Percentiles rank a stretch among this genome's conserved stretches.
Conservation (phyloP, 2,797 vertebrate species). For the Epinephelus coioides region DNA sequence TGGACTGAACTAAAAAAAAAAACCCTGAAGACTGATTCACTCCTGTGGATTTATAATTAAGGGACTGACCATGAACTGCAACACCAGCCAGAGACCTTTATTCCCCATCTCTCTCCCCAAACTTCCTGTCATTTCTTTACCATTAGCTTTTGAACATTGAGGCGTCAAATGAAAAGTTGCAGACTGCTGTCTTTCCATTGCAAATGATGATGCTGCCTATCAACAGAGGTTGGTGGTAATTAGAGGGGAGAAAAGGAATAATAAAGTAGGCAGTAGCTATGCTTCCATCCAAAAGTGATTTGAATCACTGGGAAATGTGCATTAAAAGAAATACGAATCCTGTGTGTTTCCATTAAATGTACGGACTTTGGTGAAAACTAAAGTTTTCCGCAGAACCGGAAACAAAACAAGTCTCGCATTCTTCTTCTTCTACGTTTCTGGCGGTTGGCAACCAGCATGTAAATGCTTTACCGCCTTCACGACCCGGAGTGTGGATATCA, state of each 20-base stretch:
- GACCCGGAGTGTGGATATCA: too few relatives aligned
- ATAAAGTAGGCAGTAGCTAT: background rate
- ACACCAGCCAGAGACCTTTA: background rate
- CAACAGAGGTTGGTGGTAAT: background rate
- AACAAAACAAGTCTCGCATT: too few relatives aligned
- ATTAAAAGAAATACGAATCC: too few relatives aligned
- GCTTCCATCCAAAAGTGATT: too few relatives aligned
- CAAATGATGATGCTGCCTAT: background rate
- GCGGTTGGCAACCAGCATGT: too few relatives aligned
- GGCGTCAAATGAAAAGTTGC: background rate
- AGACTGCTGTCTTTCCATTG: background rate
- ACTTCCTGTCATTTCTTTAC: background rate
- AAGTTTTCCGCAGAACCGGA: too few relatives aligned
- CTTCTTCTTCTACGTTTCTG: too few relatives aligned
- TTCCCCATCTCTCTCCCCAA: background rate
- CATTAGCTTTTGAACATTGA: background rate
- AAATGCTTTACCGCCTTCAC: too few relatives aligned
- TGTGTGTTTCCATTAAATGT: too few relatives aligned
- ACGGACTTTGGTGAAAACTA: too few relatives aligned
- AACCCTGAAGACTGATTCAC: background rate
- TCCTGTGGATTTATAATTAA: background rate
- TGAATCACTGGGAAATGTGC: too few relatives aligned
- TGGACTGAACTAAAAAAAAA: background rate
- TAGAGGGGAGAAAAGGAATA: background rate
- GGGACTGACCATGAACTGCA: background rate